A percentile compares a stretch with the other conserved stretches of the same genome.
phyloP scores from a whole-genome alignment of 53 echinoderm and acorn worm species.

The Crossaster papposus region DNA sequence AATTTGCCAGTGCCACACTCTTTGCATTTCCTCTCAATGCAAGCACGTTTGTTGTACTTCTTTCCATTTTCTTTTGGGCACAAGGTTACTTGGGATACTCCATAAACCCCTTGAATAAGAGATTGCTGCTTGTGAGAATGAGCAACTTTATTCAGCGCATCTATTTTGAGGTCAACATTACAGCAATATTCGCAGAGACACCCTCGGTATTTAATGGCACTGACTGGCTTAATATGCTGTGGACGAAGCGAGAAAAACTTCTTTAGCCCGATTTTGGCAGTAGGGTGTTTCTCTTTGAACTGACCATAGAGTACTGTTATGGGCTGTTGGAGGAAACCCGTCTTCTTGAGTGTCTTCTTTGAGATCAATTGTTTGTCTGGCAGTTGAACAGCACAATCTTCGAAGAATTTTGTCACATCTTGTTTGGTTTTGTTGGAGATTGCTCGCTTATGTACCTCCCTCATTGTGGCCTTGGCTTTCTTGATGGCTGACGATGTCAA shows the following conservation, averaged over 20 bases:
- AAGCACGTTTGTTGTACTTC: background rate
- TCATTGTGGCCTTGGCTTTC: background rate
- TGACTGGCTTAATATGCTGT: background rate
- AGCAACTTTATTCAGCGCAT: background rate
- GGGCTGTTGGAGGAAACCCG: slow-evolving; percentile 19
- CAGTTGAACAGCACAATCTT: slow-evolving; percentile 1
- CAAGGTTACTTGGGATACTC: background rate
- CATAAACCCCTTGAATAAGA: background rate
- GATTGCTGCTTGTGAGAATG: background rate
- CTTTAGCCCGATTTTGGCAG: slow-evolving; percentile 1
- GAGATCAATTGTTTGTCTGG: slow-evolving; percentile 18
- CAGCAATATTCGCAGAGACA: slow-evolving; percentile 25
- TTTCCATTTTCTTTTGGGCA: background rate
- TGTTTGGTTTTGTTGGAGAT: background rate
- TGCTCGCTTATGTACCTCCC: background rate
- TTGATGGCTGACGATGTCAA: background rate
- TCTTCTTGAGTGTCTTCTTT: slow-evolving; percentile 14
- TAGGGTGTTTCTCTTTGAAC: background rate
- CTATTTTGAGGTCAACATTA: background rate
- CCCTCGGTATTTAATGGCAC: slow-evolving; percentile 1
- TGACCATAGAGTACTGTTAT: background rate
- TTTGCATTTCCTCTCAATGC: slow-evolving; percentile 9
- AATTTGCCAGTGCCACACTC: background rate
- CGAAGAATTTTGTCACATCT: background rate
- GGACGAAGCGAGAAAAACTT: slow-evolving; percentile 11